Percentiles rank a stretch among this genome's conserved stretches.
Conservation (phyloP, 2,888 invertebrate species). For the Ennomos quercinarius region DNA sequence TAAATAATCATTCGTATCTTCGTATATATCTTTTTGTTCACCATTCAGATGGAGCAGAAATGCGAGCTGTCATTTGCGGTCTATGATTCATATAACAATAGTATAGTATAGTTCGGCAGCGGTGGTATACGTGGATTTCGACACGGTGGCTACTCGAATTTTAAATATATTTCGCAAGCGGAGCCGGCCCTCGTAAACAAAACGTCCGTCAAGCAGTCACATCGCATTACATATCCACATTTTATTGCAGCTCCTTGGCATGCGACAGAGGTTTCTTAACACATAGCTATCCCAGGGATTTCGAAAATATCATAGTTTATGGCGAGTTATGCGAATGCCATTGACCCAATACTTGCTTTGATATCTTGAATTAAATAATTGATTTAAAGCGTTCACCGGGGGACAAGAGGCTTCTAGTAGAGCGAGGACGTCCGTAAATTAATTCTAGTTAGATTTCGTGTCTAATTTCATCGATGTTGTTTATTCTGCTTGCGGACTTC, state of each 20-base stretch:
- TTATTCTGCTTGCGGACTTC: slow-evolving; percentile 1
- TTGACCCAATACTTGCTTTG: slow-evolving; percentile 65
- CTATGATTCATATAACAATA: slow-evolving; percentile 53
- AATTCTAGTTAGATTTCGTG: slow-evolving; percentile 29
- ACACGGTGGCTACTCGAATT: slow-evolving; percentile 56
- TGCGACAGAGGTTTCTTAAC: slow-evolving; percentile 60
- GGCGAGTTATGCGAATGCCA: slow-evolving; percentile 60
- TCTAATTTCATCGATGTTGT: slow-evolving; percentile 24
- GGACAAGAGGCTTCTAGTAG: slow-evolving; percentile 44
- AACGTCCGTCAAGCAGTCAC: slow-evolving; percentile 59
- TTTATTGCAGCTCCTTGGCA: slow-evolving; percentile 67
- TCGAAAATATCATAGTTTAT: slow-evolving; percentile 58
- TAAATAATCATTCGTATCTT: slow-evolving; percentile 26
- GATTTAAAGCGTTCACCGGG: slow-evolving; percentile 40
- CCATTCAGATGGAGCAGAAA: slow-evolving; percentile 30
- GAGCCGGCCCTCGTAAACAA: slow-evolving; percentile 63
- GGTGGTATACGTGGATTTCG: slow-evolving; percentile 58
- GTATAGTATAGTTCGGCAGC: slow-evolving; percentile 47
- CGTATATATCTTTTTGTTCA: neutral
- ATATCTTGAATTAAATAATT: slow-evolving; percentile 45
- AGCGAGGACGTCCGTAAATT: slow-evolving; percentile 45
- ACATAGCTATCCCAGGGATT: slow-evolving; percentile 57
- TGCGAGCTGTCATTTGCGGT: slow-evolving; percentile 34
- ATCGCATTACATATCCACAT: slow-evolving; percentile 49
- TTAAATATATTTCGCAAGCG: slow-evolving; percentile 61